A percentile compares a stretch with the other conserved stretches of the same genome.
Conservation (phyloP, 2,888 invertebrate genomes). For the Cerceris rybyensis region DNA sequence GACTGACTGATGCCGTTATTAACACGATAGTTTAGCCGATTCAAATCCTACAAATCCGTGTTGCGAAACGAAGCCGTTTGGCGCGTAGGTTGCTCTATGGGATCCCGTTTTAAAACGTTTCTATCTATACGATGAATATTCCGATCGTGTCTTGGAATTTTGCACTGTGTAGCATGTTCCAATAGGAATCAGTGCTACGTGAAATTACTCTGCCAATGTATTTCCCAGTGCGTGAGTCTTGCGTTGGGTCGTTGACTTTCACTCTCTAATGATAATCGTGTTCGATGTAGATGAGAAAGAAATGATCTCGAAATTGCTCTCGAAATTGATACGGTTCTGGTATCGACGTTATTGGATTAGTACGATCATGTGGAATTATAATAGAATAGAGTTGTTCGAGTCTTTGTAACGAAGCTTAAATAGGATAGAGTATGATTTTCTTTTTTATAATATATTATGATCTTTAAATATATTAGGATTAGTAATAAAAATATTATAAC, state of each 20-base stretch:
- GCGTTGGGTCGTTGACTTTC: constrained; percentile 67
- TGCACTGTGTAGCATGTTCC: constrained; percentile 45
- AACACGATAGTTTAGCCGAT: constrained; percentile 37
- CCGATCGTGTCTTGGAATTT: constrained; percentile 41
- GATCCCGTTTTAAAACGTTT: constrained; percentile 39
- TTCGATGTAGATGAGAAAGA: constrained; percentile 27
- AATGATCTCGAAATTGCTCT: constrained; percentile 32
- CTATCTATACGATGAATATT: constrained; percentile 45
- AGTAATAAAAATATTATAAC: too few relatives aligned
- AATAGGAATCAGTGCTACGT: constrained; percentile 37
- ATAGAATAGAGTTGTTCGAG: background rate
- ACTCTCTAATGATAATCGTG: constrained; percentile 56
- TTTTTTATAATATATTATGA: too few relatives aligned
- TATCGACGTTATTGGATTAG: background rate
- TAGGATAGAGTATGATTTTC: too few relatives aligned
- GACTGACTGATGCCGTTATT: constrained; percentile 26
- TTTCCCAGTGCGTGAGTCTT: constrained; percentile 60
- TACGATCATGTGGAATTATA: background rate
- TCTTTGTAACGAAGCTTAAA: background rate
- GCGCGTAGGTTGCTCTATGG: constrained; percentile 42
- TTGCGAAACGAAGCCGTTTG: constrained; percentile 52
- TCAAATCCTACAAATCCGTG: constrained; percentile 29
- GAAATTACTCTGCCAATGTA: constrained; percentile 58
- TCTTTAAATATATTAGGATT: too few relatives aligned
- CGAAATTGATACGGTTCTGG: constrained; percentile 9